Conservation (phyloP, 2,888 invertebrate species). For the Beris morrisii region DNA sequence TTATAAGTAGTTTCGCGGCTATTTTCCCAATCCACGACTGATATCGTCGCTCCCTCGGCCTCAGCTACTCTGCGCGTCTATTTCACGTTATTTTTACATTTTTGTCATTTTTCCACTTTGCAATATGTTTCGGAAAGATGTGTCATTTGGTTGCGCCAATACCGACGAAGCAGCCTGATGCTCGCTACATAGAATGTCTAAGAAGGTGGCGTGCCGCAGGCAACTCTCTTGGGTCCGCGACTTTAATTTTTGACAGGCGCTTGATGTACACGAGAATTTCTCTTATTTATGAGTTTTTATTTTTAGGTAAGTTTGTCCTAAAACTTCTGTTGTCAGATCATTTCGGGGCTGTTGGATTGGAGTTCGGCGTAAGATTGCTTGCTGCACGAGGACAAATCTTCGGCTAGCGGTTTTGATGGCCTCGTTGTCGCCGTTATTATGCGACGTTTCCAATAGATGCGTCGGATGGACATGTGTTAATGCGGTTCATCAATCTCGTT, state of each 20-base stretch:
- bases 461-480: no score
- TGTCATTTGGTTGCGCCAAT: constrained; percentile 26
- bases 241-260: constrained; percentile 39
- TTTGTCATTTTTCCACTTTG: no score
- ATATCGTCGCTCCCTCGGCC: no score
- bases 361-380: constrained; percentile 17
- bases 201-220: constrained; percentile 13
- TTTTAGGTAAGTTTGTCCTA: constrained; percentile 35
- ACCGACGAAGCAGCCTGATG: not conserved
- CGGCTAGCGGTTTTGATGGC: no score
- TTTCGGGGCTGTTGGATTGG: constrained; percentile 13
- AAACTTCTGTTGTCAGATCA: constrained; percentile 21
- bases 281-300: constrained; percentile 38
- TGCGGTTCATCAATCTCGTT: no score
- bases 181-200: not conserved
- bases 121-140: constrained; percentile 5
- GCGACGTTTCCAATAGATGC: constrained; percentile 19
- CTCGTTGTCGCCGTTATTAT: no score
- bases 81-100: no score
- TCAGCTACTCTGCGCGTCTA: no score
- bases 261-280: constrained; percentile 37
- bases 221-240: constrained; percentile 11
- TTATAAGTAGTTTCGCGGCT: no score
- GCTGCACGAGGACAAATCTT: not conserved
- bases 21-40: no score